These are phyloP conservation scores for Elymnias hypermnestra DNA, from an alignment of 1,140 invertebrate species.

Conservation along the genomic window DNA sequence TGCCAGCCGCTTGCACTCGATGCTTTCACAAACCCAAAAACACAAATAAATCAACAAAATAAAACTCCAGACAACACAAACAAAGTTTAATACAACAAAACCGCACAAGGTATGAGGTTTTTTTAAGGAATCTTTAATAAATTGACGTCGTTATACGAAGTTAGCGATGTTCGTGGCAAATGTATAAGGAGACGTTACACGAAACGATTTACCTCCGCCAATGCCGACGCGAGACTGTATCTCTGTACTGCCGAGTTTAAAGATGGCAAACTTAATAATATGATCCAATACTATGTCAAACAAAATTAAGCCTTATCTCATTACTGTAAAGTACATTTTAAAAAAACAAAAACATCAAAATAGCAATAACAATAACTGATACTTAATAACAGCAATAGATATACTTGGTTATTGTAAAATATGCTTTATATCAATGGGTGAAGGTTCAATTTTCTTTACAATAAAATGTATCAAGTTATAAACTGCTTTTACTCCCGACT, in stretches of 20 bases:
- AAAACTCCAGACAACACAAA: constrained; percentile 24
- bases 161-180: constrained; percentile 45
- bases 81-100: constrained; percentile 17
- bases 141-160: constrained; percentile 36
- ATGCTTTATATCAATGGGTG: too few species aligned
- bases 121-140: constrained; percentile 4
- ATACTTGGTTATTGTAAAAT: too few species aligned
- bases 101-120: neutral
- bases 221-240: constrained; percentile 60
- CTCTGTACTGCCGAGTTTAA: constrained; percentile 26
- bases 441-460: too few species aligned
- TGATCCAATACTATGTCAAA: too few species aligned
- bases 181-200: constrained; percentile 16
- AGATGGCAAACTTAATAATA: too few species aligned
- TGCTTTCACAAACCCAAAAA: constrained; percentile 57
- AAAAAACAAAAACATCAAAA: too few species aligned
- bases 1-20: constrained; percentile 41
- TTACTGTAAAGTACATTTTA: too few species aligned
- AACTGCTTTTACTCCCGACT: too few species aligned
- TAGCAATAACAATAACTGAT: too few species aligned
- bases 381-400: too few species aligned
- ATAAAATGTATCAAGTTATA: too few species aligned
- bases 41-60: constrained; percentile 33
- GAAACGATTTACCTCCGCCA: constrained; percentile 37
- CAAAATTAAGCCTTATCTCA: too few species aligned